A percentile compares a stretch with the other conserved stretches of the same genome.
phyloP scores from a whole-genome alignment of 2,888 invertebrate genomes.

The Neocrepidodera transversa region DNA sequence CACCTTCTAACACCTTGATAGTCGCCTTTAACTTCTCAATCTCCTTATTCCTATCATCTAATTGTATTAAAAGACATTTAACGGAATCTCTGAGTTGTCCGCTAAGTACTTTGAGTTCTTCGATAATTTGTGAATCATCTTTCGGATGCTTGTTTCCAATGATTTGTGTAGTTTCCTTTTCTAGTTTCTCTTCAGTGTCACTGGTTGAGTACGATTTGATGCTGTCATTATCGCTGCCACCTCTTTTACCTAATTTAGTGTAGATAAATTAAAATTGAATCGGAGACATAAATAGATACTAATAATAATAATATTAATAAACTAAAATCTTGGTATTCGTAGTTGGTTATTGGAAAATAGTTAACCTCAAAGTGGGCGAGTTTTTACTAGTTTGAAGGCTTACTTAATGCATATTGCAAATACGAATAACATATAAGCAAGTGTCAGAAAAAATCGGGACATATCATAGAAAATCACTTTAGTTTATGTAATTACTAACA shows the following conservation, averaged over 20 bases:
- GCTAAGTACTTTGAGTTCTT: slow-evolving; percentile 72
- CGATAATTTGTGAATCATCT: slow-evolving; percentile 68
- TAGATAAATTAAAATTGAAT: too few relatives aligned
- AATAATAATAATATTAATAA: too few relatives aligned
- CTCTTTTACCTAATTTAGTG: slow-evolving; percentile 36
- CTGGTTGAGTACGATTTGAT: slow-evolving; percentile 44
- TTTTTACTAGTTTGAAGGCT: too few relatives aligned
- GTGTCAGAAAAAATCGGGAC: too few relatives aligned
- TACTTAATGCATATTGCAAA: too few relatives aligned
- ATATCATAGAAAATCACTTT: too few relatives aligned
- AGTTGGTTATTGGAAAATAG: too few relatives aligned
- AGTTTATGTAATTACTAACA: too few relatives aligned
- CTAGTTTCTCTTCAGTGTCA: slow-evolving; percentile 50
- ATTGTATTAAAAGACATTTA: slow-evolving; percentile 68
- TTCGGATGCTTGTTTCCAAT: slow-evolving; percentile 67
- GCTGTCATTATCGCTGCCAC: slow-evolving; percentile 53
- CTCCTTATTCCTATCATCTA: slow-evolving; percentile 72
- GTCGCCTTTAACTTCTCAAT: slow-evolving; percentile 66
- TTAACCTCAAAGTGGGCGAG: too few relatives aligned
- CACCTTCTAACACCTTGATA: slow-evolving; percentile 66
- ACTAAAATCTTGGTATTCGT: too few relatives aligned
- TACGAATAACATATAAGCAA: too few relatives aligned
- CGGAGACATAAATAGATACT: too few relatives aligned
- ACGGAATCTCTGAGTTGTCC: slow-evolving; percentile 67
- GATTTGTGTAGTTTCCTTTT: slow-evolving; percentile 45